A percentile compares a stretch with the other conserved stretches of the same genome.
phyloP scores from a whole-genome alignment of 2,113 vertebrate genomes.

The Anseranas semipalmata region DNA sequence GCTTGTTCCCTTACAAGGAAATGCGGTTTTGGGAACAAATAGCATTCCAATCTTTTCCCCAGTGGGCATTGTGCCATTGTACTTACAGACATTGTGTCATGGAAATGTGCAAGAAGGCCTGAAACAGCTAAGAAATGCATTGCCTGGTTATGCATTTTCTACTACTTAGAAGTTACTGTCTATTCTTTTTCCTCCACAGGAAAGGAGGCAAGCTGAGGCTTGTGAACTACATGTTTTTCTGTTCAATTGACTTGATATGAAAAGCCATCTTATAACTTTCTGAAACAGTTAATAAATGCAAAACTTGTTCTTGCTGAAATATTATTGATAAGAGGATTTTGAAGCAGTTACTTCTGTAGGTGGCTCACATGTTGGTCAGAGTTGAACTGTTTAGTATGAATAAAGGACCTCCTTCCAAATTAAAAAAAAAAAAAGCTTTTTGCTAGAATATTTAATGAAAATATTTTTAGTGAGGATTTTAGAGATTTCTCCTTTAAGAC shows the following conservation, averaged over 20 bases:
- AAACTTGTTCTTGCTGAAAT: background rate
- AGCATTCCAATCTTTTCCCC: conserved; percentile 59
- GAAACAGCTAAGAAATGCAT: conserved; percentile 39
- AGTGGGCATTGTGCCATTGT: conserved; percentile 66
- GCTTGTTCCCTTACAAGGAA: conserved; percentile 62
- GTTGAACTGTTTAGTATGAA: background rate
- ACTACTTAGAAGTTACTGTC: background rate
- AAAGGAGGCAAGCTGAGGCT: background rate
- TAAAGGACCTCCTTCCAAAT: background rate
- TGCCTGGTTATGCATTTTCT: background rate
- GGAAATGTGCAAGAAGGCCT: conserved; percentile 47
- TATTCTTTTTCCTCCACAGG: background rate
- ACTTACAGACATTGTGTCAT: conserved; percentile 57
- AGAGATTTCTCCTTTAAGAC: background rate
- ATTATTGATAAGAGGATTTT: background rate
- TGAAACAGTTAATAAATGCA: background rate
- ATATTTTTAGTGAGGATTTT: background rate
- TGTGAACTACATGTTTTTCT: background rate
- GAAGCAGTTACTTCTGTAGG: background rate
- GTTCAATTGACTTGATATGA: background rate
- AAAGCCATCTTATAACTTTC: background rate
- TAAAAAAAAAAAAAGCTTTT: background rate
- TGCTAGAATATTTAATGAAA: background rate
- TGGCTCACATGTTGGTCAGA: background rate
- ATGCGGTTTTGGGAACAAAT: conserved; percentile 52